phyloP scores from a whole-genome alignment of 2,113 vertebrate genomes.

The Gasterosteus nipponicus region DNA sequence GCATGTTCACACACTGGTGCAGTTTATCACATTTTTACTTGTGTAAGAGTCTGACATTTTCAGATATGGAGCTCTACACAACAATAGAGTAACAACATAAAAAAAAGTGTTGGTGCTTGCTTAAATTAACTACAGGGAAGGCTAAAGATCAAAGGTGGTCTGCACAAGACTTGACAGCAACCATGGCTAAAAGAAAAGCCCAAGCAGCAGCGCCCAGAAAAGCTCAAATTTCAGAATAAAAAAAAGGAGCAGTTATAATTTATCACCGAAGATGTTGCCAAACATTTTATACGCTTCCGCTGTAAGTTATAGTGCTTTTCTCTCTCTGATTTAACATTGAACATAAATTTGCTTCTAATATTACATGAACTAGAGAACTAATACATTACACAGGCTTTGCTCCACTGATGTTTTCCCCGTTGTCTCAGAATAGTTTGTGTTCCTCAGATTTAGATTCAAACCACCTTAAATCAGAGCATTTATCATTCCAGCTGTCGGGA shows the following conservation, averaged over 20 bases:
- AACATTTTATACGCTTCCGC: conserved; percentile 14
- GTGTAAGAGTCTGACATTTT: background rate
- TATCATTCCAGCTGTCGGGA: conserved; percentile 82
- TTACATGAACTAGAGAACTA: conserved; percentile 41
- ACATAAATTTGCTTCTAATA: conserved; percentile 22
- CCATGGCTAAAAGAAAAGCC: background rate
- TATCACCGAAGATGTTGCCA: background rate
- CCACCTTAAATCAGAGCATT: conserved; percentile 67
- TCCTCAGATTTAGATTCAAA: conserved; percentile 59
- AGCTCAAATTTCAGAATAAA: conserved; percentile 7
- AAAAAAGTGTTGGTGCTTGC: background rate
- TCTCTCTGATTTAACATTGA: conserved; percentile 6
- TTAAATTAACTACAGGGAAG: background rate
- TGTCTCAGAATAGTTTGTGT: conserved; percentile 55
- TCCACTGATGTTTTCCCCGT: conserved; percentile 25
- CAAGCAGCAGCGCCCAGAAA: background rate
- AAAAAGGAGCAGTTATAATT: background rate
- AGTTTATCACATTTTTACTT: background rate
- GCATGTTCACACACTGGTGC: background rate
- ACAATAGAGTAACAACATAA: conserved; percentile 2
- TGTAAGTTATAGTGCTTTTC: background rate
- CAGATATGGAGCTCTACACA: background rate
- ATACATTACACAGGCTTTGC: conserved; percentile 30
- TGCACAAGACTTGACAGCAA: conserved; percentile 10
- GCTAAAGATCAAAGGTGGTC: conserved; percentile 3